Percentiles rank a stretch among this genome's conserved stretches.
phyloP scores from a whole-genome alignment of 2,888 invertebrate species.

The Rotaria socialis region DNA sequence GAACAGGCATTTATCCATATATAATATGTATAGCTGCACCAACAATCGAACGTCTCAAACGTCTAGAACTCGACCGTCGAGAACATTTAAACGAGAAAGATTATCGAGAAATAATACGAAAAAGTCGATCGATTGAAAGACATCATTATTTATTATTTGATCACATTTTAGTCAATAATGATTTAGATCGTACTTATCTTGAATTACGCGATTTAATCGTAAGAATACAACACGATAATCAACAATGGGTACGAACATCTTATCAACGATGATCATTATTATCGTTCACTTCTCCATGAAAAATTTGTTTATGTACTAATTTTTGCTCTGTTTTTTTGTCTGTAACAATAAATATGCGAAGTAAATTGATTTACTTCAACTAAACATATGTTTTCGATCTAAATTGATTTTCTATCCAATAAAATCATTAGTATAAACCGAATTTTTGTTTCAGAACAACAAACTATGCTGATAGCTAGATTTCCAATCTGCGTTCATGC shows the following conservation, averaged over 20 bases:
- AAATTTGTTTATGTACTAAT: neutral
- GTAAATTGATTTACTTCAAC: no score
- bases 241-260: constrained; percentile 24
- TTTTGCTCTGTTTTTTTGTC: neutral
- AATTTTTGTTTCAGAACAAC: neutral
- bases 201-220: neutral
- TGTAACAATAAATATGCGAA: neutral
- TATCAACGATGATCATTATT: neutral
- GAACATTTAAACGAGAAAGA: constrained; percentile 25
- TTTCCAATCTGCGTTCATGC: no score
- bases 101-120: neutral
- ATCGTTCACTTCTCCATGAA: neutral
- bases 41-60: constrained; percentile 73
- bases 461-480: no score
- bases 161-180: neutral
- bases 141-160: constrained; percentile 17
- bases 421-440: neutral
- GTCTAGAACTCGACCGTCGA: constrained; percentile 1
- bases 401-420: neutral
- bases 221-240: neutral
- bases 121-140: constrained; percentile 30
- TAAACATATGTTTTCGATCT: no score
- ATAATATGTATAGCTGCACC: constrained; percentile 89
- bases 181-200: constrained; percentile 21
- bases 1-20: constrained; percentile 91